Percentiles rank a stretch among this genome's conserved stretches.
Evolutionary conservation across 1,140 invertebrate genomes (phyloP).

Genomic region (Sarcophaga peregrina): DNA sequence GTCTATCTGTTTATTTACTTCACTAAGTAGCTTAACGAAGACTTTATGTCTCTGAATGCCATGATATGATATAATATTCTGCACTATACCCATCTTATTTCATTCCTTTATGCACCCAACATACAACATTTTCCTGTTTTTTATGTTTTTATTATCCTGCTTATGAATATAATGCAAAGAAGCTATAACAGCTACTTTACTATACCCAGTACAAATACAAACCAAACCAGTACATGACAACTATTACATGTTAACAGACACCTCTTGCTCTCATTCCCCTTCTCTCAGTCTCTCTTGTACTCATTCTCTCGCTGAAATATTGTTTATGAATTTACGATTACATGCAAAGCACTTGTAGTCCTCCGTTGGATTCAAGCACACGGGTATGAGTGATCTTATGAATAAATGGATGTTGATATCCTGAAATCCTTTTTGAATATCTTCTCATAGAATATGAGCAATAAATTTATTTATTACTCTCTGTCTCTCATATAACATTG

Average conservation of each 20-base stretch:
- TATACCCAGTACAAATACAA: no score
- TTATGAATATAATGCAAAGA: neutral
- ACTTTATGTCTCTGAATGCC: neutral
- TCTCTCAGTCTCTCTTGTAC: no score
- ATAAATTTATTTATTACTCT: constrained; percentile 23
- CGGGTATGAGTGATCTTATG: no score
- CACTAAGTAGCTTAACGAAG: constrained; percentile 4
- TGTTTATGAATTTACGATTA: constrained; percentile 22
- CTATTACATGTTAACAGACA: neutral
- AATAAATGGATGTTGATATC: neutral
- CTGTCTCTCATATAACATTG: neutral
- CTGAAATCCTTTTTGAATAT: neutral
- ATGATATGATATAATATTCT: neutral
- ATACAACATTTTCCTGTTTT: neutral
- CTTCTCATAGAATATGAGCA: neutral
- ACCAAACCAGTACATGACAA: neutral
- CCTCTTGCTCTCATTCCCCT: neutral
- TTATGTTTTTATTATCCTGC: constrained; percentile 19
- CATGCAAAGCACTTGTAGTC: constrained; percentile 18
- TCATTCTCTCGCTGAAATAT: neutral
- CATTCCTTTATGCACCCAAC: neutral
- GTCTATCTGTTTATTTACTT: constrained; percentile 10
- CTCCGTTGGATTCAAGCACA: neutral
- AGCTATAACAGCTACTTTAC: no score
- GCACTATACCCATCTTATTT: no score